These are phyloP conservation scores for Xerus rutilus DNA, from an alignment of 2,797 vertebrate species.

Conservation along the genomic window DNA sequence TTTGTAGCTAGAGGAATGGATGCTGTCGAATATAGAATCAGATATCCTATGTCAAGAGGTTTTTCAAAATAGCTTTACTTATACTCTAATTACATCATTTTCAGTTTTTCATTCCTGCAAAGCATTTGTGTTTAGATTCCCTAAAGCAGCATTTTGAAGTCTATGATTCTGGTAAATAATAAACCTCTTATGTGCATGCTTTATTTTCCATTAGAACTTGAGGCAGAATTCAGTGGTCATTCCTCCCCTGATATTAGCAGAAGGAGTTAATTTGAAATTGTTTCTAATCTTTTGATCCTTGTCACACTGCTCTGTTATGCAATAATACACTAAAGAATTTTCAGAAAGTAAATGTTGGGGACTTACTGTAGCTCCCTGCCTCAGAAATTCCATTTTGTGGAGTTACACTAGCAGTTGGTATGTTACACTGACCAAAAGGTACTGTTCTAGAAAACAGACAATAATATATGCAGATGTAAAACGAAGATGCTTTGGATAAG, in stretches of 20 bases:
- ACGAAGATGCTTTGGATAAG: neutral
- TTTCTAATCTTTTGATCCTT: slow-evolving; percentile 93
- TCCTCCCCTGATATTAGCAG: slow-evolving; percentile 69
- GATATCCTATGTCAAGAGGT: neutral
- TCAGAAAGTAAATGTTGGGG: slow-evolving; percentile 82
- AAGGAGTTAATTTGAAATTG: slow-evolving; percentile 89
- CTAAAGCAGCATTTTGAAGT: slow-evolving; percentile 7
- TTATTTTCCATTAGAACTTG: neutral
- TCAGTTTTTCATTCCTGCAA: slow-evolving; percentile 8
- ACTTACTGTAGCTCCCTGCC: slow-evolving; percentile 77
- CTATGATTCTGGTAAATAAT: neutral
- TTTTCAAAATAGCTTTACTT: slow-evolving; percentile 34
- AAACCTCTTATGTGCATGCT: neutral
- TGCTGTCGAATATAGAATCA: neutral
- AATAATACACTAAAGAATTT: slow-evolving; percentile 93
- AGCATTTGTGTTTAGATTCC: slow-evolving; percentile 19
- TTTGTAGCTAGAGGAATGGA: neutral
- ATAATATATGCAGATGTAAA: neutral
- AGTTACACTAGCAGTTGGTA: slow-evolving; percentile 33
- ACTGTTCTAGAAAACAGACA: neutral
- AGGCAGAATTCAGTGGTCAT: neutral
- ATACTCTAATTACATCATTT: neutral
- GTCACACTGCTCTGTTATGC: slow-evolving; percentile 91
- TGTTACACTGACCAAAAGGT: neutral
- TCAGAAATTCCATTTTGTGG: slow-evolving; percentile 36